Evolutionary conservation across 1,140 invertebrate genomes (phyloP).

Genomic region (Brachionus rubens): DNA sequence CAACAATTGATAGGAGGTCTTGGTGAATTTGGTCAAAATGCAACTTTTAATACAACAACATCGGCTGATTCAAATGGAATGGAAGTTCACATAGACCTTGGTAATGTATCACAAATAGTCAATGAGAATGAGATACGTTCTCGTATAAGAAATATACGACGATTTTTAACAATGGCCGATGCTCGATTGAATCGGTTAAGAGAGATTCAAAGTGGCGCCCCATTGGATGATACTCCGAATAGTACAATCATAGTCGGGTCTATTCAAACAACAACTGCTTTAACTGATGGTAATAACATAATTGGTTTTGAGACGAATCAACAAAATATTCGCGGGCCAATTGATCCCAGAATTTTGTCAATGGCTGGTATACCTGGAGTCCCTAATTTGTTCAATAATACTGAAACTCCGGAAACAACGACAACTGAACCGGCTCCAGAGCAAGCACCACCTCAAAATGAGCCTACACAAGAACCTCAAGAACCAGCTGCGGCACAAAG

Average conservation of each 20-base stretch:
- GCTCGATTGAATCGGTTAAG: conserved; percentile 53
- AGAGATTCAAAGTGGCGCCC: conserved; percentile 36
- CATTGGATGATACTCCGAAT: conserved; percentile 13
- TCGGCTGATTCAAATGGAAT: conserved; percentile 55
- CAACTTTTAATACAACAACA: conserved; percentile 52
- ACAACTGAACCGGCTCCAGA: not conserved
- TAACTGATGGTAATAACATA: conserved; percentile 30
- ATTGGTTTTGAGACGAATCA: conserved; percentile 5
- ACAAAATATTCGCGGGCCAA: conserved; percentile 17
- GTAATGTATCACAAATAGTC: conserved; percentile 51
- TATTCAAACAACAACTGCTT: conserved; percentile 39
- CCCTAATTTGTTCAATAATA: conserved; percentile 24
- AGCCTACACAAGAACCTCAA: not conserved
- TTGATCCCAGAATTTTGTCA: conserved; percentile 8
- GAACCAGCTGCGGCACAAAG: conserved; percentile 42
- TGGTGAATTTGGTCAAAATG: conserved; percentile 58
- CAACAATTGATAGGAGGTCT: conserved; percentile 54
- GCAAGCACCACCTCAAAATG: not conserved
- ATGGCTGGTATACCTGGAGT: not conserved
- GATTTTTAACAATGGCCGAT: conserved; percentile 55
- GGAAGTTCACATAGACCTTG: conserved; percentile 61
- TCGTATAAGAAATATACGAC: conserved; percentile 53
- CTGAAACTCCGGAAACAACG: not conserved
- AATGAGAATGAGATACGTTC: conserved; percentile 54
- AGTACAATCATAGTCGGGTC: conserved; percentile 41